These are phyloP conservation scores for Poeciliopsis occidentalis DNA, from an alignment of 2,113 vertebrate genomes.

Conservation along the genomic window DNA sequence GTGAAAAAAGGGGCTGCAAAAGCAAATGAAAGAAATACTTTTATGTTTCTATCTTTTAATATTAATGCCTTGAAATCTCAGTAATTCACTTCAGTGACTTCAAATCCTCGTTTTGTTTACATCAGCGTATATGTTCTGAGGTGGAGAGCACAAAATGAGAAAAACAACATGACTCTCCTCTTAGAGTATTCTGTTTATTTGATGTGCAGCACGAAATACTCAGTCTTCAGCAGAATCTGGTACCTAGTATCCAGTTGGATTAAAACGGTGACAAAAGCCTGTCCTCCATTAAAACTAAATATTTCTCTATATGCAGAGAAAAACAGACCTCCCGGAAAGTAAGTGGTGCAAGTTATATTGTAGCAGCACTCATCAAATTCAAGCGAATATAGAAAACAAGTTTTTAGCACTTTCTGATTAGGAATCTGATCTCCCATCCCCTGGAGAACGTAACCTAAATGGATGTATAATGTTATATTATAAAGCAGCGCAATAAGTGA, in stretches of 20 bases:
- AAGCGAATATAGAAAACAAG: constrained; percentile 16
- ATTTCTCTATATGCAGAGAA: neutral
- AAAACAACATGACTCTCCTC: constrained; percentile 35
- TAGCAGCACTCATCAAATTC: constrained; percentile 25
- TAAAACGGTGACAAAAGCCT: constrained; percentile 16
- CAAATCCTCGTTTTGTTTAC: constrained; percentile 14
- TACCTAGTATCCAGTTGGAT: constrained; percentile 9
- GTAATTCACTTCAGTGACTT: constrained; percentile 15
- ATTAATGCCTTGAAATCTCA: neutral
- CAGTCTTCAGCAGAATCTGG: constrained; percentile 15
- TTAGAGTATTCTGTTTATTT: constrained; percentile 48
- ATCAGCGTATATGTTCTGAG: constrained; percentile 6
- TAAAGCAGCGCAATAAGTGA: neutral
- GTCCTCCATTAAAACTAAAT: constrained; percentile 17
- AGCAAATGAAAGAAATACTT: neutral
- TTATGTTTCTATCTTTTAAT: neutral
- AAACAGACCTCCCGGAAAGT: neutral
- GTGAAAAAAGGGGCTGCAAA: neutral
- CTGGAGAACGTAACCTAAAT: neutral
- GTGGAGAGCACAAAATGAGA: constrained; percentile 35
- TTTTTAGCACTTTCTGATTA: constrained; percentile 9
- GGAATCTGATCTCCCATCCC: neutral
- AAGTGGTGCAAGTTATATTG: constrained; percentile 17
- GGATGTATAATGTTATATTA: neutral
- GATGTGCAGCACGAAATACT: constrained; percentile 50